Evolutionary conservation across 2,888 invertebrate species (phyloP).

Genomic region (Machimus rusticus): DNA sequence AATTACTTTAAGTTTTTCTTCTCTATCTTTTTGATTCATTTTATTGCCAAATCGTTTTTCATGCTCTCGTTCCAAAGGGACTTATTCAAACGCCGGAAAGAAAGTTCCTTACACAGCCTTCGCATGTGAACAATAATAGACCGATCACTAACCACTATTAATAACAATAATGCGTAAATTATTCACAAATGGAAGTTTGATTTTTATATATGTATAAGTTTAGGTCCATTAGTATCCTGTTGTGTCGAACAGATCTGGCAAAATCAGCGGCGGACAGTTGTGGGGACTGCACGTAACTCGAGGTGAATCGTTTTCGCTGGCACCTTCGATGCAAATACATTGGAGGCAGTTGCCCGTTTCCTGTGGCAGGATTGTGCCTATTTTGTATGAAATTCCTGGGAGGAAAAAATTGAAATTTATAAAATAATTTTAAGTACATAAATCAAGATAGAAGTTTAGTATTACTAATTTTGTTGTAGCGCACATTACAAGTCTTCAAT

Average conservation of each 20-base stretch:
- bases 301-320: constrained; percentile 59
- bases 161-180: constrained; percentile 10
- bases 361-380: constrained; percentile 72
- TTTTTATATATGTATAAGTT: constrained; percentile 17
- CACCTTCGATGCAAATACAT: constrained; percentile 71
- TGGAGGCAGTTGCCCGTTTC: constrained; percentile 76
- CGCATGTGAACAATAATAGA: constrained; percentile 3
- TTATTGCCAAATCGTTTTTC: not conserved
- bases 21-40: not conserved
- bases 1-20: not conserved
- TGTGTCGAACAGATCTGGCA: constrained; percentile 62
- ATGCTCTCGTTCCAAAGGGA: not conserved
- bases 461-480: too few species aligned
- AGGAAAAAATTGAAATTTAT: constrained; percentile 45
- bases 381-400: constrained; percentile 70
- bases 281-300: constrained; percentile 63
- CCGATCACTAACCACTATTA: constrained; percentile 18
- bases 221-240: constrained; percentile 59
- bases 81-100: not conserved
- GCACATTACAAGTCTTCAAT: too few species aligned
- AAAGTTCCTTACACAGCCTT: constrained; percentile 13
- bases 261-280: constrained; percentile 62
- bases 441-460: too few species aligned
- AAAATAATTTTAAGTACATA: not conserved
- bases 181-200: constrained; percentile 27